Conservation (phyloP, 1,140 invertebrate genomes). For the Sarcophaga peregrina region DNA sequence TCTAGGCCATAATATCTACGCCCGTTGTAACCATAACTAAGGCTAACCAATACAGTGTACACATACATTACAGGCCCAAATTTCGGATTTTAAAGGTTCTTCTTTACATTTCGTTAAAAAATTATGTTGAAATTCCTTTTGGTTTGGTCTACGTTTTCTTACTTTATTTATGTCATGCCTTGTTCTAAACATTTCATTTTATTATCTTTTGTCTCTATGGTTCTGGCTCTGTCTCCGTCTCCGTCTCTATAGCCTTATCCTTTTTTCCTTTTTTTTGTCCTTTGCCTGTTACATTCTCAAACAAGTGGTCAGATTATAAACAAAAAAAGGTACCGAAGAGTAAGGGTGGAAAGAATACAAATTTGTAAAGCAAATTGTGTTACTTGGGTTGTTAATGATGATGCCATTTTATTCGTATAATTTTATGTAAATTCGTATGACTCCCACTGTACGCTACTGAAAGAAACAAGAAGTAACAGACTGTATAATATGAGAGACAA, state of each 20-base stretch:
- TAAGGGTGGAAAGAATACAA: neutral
- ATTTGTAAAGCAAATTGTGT: slow-evolving; percentile 36
- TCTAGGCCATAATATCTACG: neutral
- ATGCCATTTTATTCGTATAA: slow-evolving; percentile 1
- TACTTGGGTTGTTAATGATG: neutral
- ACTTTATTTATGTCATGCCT: no score
- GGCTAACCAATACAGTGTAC: no score
- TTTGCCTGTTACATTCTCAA: neutral
- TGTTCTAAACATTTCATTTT: no score
- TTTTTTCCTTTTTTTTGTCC: neutral
- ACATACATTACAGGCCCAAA: no score
- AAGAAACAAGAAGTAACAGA: no score
- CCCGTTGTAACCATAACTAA: no score
- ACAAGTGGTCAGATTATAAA: slow-evolving; percentile 28
- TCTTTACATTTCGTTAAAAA: neutral
- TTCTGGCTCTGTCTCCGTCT: no score
- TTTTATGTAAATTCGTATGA: neutral
- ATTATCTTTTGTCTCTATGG: no score
- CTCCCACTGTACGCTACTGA: no score
- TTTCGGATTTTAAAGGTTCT: neutral
- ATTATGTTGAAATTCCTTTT: no score
- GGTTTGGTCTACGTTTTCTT: no score
- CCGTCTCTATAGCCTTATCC: neutral
- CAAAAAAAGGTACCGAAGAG: neutral
- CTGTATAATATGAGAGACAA: no score